These are phyloP conservation scores for Gymnocheta viridis DNA, from an alignment of 2,888 invertebrate genomes.

Conservation along the genomic window DNA sequence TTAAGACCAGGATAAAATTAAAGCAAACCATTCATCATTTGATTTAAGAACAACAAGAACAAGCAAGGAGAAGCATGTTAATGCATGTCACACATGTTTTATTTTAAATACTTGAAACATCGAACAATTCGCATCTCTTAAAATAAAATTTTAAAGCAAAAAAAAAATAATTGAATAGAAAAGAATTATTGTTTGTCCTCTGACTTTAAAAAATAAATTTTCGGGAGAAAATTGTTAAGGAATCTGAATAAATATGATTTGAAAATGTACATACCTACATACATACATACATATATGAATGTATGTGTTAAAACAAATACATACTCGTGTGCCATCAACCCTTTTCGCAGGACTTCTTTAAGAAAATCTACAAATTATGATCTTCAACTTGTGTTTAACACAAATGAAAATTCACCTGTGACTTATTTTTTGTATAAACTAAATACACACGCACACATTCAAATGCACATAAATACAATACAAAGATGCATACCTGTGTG, in stretches of 20 bases:
- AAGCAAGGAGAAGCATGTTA: not conserved
- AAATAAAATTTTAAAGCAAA: not conserved
- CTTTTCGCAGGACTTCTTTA: not conserved
- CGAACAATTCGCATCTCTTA: too few relatives aligned
- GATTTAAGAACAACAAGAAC: not conserved
- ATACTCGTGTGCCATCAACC: not conserved
- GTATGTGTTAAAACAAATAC: not conserved
- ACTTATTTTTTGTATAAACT: slow-evolving; percentile 26
- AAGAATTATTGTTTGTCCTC: slow-evolving; percentile 20
- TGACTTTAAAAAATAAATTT: slow-evolving; percentile 50
- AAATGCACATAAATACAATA: not conserved
- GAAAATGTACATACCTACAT: not conserved
- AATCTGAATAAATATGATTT: slow-evolving; percentile 19
- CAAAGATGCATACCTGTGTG: not conserved
- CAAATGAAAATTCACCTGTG: slow-evolving; percentile 62
- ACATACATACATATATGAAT: not conserved
- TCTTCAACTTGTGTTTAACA: slow-evolving; percentile 55
- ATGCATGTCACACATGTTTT: too few relatives aligned
- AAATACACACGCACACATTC: not conserved
- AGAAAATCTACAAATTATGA: slow-evolving; percentile 24
- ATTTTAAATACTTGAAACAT: not conserved
- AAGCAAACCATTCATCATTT: slow-evolving; percentile 15
- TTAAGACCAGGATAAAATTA: slow-evolving; percentile 6
- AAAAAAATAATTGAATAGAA: not conserved
- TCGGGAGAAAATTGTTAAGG: not conserved